phyloP scores from a whole-genome alignment of 2,797 vertebrate genomes.

The Meda fulgida region DNA sequence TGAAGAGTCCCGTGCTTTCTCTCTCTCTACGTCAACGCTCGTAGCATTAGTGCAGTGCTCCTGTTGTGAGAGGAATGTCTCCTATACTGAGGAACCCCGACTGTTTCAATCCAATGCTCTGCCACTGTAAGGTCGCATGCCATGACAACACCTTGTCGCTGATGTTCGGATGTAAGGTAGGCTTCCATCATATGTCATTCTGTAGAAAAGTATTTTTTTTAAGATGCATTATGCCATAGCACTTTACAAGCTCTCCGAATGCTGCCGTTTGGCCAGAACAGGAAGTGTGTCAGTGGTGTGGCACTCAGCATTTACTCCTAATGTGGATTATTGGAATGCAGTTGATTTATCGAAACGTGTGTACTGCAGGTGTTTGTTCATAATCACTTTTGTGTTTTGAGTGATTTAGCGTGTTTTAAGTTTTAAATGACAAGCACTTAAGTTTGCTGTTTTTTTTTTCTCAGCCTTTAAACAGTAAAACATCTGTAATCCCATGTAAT shows the following conservation, averaged over 20 bases:
- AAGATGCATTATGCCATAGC: not conserved
- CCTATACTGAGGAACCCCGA: conserved; percentile 86
- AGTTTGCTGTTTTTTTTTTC: too few species aligned
- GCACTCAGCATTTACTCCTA: not conserved
- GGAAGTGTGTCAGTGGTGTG: not conserved
- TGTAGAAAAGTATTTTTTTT: not conserved
- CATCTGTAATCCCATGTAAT: not conserved
- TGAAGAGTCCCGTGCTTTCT: conserved; percentile 69
- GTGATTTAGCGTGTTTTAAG: not conserved
- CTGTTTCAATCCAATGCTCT: conserved; percentile 90
- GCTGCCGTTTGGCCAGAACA: not conserved
- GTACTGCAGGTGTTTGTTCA: not conserved
- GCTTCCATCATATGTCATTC: conserved; percentile 60
- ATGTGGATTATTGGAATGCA: not conserved
- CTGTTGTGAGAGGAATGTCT: conserved; percentile 83
- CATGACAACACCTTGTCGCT: conserved; percentile 93
- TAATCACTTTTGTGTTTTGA: not conserved
- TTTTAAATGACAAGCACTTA: too few species aligned
- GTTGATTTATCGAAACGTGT: not conserved
- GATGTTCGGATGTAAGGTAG: conserved; percentile 99
- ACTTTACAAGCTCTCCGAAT: not conserved
- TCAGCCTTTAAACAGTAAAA: not conserved
- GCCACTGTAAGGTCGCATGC: conserved; percentile 98
- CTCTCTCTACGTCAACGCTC: conserved; percentile 71
- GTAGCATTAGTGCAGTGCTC: conserved; percentile 74